Evolutionary conservation across 2,888 invertebrate species (phyloP), one percentile per base, ranked within the genome.

Genomic region (Heteropelma amictum): DNA sequence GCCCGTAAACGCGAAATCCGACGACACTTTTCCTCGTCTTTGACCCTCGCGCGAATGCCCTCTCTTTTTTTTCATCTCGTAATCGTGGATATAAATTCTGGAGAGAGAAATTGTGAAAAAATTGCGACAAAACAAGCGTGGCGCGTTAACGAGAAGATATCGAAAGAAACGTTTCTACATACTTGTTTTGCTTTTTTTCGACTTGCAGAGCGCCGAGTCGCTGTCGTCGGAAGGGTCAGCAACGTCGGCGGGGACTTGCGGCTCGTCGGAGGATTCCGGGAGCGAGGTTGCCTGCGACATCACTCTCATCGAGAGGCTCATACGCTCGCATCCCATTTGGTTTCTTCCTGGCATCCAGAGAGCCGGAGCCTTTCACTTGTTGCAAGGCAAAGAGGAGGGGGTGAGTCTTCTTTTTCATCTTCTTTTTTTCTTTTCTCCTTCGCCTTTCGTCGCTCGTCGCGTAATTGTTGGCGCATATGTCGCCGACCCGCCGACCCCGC

Each of bases 241-340:
- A 42, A 85, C 86, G 67, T 90, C 90, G 1, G 90, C 80, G 30
- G 87, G 84, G 76, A 86, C 86, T 75, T 85, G 86, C 58, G 78
- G 69, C 7, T 77, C 88, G 60, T 84, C 86, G 61, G 93, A 93
- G 69, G 92, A 91, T 49, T 92, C 91, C 70, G 93, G 92, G 79
- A 93, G 93, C 85, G 93, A 93, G 83, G 94, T 94, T 77, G 95
- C 95, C 77, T 96, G 96, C 89, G 95, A 95, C 90, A 94, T 97
- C 86, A 94, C 95, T 19, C 90, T 97, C 78, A 92, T 96, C 86
- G 98, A 98, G 89, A 92, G 97, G 79, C 92, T 98, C 81, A 94
- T 97, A 86, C 93, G 97, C 80, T 96, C 97, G 30, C 97, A 98
- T 90, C 96, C 97, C 45, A 96, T 98, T 84, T 98, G 98, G 98